Evolutionary conservation across 1,140 invertebrate genomes (phyloP).

Genomic region (Leptinotarsa defecta): DNA sequence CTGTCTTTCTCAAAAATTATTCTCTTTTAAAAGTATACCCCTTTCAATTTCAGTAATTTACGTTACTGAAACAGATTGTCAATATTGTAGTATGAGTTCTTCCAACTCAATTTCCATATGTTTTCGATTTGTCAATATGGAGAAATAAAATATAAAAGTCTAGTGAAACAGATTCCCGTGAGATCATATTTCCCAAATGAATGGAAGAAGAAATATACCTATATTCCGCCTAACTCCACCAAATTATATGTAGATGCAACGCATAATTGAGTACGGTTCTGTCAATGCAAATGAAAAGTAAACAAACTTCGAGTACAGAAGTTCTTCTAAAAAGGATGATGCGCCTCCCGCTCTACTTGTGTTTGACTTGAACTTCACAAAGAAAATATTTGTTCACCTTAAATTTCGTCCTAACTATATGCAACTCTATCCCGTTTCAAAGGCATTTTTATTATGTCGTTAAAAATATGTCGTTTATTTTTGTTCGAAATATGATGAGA

Average conservation of each 20-base stretch:
- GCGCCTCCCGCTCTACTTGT: neutral
- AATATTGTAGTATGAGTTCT: neutral
- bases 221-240: neutral
- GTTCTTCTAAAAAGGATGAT: neutral
- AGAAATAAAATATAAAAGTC: neutral
- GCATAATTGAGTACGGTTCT: conserved; percentile 3
- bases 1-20: too few species aligned
- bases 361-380: conserved; percentile 10
- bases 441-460: conserved; percentile 8
- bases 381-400: conserved; percentile 14
- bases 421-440: conserved; percentile 2
- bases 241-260: neutral
- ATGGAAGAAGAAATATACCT: neutral
- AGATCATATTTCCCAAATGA: neutral
- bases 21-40: too few species aligned
- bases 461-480: conserved; percentile 1
- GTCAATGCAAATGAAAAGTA: conserved; percentile 3
- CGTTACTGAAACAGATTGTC: too few species aligned
- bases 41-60: too few species aligned
- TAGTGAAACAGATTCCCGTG: neutral
- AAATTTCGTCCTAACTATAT: neutral
- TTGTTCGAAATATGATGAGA: neutral
- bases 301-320: neutral
- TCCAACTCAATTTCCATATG: neutral
- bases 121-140: neutral